Evolutionary conservation across 2,113 vertebrate genomes (phyloP).

Genomic region (Nycticorax nycticorax): DNA sequence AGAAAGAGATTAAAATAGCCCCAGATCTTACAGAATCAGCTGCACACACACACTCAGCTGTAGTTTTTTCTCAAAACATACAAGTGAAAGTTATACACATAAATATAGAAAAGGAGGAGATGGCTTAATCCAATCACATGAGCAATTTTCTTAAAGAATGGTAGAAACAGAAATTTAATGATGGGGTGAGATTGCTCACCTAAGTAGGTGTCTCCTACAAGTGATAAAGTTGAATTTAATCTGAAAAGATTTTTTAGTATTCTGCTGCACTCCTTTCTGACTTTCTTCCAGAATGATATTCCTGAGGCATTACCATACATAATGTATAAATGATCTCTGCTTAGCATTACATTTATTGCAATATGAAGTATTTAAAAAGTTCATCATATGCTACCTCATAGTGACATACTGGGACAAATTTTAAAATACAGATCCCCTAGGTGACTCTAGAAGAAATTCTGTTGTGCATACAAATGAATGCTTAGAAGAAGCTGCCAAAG

Average conservation of each 20-base stretch:
- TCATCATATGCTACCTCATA: not conserved
- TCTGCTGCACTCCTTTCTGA: not conserved
- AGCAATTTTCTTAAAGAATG: not conserved
- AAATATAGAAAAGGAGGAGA: conserved; percentile 7
- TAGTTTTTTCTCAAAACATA: not conserved
- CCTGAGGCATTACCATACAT: conserved; percentile 39
- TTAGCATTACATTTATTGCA: conserved; percentile 33
- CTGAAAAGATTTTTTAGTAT: conserved; percentile 24
- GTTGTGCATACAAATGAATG: not conserved
- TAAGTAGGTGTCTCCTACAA: conserved; percentile 9
- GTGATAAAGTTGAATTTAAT: conserved; percentile 17
- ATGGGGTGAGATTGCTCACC: conserved; percentile 11
- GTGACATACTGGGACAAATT: not conserved
- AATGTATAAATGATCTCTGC: conserved; percentile 36
- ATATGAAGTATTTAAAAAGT: conserved; percentile 26
- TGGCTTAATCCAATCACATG: not conserved
- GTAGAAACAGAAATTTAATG: conserved; percentile 20
- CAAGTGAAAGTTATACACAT: not conserved
- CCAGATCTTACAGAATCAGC: not conserved
- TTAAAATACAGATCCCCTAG: not conserved
- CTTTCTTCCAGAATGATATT: conserved; percentile 19
- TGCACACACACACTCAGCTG: not conserved
- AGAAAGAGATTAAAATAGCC: not conserved
- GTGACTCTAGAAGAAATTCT: not conserved
- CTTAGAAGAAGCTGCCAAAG: not conserved